Conservation (phyloP, 2,888 invertebrate species). For the Congeria kusceri region DNA sequence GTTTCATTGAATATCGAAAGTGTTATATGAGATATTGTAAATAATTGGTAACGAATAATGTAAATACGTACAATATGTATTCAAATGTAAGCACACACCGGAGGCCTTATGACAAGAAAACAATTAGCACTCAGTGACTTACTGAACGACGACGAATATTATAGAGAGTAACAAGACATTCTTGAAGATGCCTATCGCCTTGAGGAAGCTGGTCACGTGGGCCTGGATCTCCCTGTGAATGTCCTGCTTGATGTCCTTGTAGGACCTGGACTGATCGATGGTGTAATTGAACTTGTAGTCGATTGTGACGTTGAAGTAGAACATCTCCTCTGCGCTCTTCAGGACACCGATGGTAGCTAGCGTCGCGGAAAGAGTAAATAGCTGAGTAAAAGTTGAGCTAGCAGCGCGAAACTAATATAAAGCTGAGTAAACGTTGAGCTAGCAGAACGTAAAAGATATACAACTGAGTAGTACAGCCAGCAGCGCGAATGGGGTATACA, state of each 20-base stretch:
- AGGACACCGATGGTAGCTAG: constrained; percentile 51
- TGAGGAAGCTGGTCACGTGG: constrained; percentile 52
- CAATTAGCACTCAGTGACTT: constrained; percentile 29
- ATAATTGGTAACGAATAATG: too few species aligned
- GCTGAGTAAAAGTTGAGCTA: too few species aligned
- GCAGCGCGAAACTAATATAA: too few species aligned
- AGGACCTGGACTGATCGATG: constrained; percentile 75
- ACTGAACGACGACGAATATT: constrained; percentile 74
- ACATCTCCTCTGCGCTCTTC: constrained; percentile 74
- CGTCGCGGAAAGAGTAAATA: neutral
- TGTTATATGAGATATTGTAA: too few species aligned
- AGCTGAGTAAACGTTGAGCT: too few species aligned
- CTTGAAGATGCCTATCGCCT: constrained; percentile 57
- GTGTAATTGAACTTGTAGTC: constrained; percentile 75
- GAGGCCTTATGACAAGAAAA: neutral
- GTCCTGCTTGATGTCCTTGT: constrained; percentile 71
- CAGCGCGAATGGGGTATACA: too few species aligned
- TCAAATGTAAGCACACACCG: too few species aligned
- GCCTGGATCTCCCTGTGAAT: constrained; percentile 75
- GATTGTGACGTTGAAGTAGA: constrained; percentile 80
- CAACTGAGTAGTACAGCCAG: too few species aligned
- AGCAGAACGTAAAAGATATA: too few species aligned
- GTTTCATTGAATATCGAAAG: too few species aligned
- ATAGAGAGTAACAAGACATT: constrained; percentile 69
- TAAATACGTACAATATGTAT: too few species aligned